A percentile compares a stretch with the other conserved stretches of the same genome.
Conservation (phyloP, 2,113 vertebrate species). For the Petrocephalus microphthalmus region DNA sequence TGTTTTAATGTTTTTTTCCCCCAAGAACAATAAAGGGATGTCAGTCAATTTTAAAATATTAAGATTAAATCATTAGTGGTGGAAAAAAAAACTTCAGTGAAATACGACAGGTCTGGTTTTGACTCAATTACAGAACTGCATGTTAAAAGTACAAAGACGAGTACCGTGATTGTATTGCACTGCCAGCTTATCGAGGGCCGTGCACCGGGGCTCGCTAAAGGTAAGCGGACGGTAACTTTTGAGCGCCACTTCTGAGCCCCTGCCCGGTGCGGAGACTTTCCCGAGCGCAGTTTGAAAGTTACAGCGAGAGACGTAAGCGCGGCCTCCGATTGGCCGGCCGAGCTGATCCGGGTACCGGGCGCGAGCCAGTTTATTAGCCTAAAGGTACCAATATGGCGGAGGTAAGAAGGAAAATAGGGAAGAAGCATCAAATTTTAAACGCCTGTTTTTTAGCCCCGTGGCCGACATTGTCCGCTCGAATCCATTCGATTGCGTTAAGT, state of each 20-base stretch:
- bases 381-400: constrained; percentile 98
- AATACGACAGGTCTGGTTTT: not conserved
- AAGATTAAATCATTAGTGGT: not conserved
- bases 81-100: not conserved
- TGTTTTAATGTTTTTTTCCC: not conserved
- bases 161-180: not conserved
- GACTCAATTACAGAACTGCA: not conserved
- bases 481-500: constrained; percentile 45
- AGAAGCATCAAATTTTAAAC: constrained; percentile 67
- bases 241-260: not conserved
- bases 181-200: not conserved
- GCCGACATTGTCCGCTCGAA: constrained; percentile 34
- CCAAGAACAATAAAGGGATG: not conserved
- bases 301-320: constrained; percentile 49
- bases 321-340: constrained; percentile 70
- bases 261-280: not conserved
- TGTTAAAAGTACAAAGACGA: not conserved
- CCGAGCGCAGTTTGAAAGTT: constrained; percentile 34
- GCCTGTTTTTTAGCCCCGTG: constrained; percentile 44
- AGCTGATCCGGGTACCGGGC: constrained; percentile 82
- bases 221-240: not conserved
- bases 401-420: constrained; percentile 85
- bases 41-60: not conserved
- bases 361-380: constrained; percentile 75
- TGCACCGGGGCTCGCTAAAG: too few species aligned